Evolutionary conservation across 2,888 invertebrate genomes (phyloP).

Genomic region (Sphinx pinastri): DNA sequence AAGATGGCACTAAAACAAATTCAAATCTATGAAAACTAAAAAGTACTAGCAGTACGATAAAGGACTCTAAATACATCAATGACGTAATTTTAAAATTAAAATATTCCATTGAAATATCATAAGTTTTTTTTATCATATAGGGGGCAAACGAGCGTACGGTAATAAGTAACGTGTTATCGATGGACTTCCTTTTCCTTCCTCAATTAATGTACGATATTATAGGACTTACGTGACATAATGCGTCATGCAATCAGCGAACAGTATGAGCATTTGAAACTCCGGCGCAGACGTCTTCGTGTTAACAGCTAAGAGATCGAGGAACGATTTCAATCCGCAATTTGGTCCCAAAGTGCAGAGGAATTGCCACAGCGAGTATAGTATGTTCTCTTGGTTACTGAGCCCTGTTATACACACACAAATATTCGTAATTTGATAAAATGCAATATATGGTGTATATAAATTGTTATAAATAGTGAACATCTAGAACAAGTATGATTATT

Average conservation of each 20-base stretch:
- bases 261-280: constrained; percentile 95
- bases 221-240: constrained; percentile 96
- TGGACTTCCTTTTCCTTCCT: not conserved
- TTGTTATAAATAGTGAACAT: too few relatives aligned
- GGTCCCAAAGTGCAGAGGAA: constrained; percentile 95
- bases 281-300: constrained; percentile 92
- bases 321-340: constrained; percentile 94
- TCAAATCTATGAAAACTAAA: too few relatives aligned
- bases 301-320: constrained; percentile 92
- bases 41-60: too few relatives aligned
- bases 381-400: constrained; percentile 95
- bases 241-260: constrained; percentile 97
- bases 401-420: constrained; percentile 81
- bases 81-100: too few relatives aligned
- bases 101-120: too few relatives aligned
- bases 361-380: constrained; percentile 95
- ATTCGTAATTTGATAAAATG: not conserved
- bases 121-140: too few relatives aligned
- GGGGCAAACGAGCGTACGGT: too few relatives aligned
- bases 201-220: not conserved
- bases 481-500: too few relatives aligned
- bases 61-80: too few relatives aligned
- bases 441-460: too few relatives aligned
- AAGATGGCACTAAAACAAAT: too few relatives aligned
- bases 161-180: too few relatives aligned